Evolutionary conservation across 1,140 invertebrate genomes (phyloP), one percentile per base, ranked within the genome.

Genomic region (Drosophila subpulchrella): DNA sequence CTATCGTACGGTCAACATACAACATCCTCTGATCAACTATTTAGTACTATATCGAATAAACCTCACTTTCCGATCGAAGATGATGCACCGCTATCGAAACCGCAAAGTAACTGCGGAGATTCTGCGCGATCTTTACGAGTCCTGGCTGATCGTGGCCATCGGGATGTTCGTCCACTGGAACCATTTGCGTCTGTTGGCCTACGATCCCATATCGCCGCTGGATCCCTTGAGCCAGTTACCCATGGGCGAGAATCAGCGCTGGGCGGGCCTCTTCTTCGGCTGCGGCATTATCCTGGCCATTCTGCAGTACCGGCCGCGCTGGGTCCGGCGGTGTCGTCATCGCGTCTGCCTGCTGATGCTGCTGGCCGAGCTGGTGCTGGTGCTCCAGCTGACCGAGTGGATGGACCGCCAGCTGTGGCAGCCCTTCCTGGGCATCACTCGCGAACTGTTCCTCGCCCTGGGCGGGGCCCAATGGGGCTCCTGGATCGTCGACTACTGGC

Each of bases 311-410:
- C 7, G 48, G 5, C n/a, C 48, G 1, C n/a, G 15, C 8, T 51
- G 27, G 27, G 48, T 51, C 2, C 48, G 48, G 0, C 48, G 48
- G 2, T 51, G 48, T 51, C 48, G 48, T 12, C 48, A 51, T 17
- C 48, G 8, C 30, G n/a, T 51, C 8, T 1, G 4, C 48, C 10
- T 51, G 4, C 48, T 34, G n/a, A 51, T 51, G 48, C n/a, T 51
- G 4, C 8, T 51, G 48, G 30, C 30, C 4, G 48, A 51, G n/a
- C 11, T 34, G 0, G 5, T 32, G 30, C 30, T 51, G 30, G 4
- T 51, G 48, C 48, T 51, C n/a, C 48, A 51, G n/a, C n/a, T 51
- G n/a, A 10, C n/a, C n/a, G 8, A 51, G 27, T 51, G 30, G 30
- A 10, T 15, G 4, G 48, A 51, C 10, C 4, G n/a, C 30, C 48